Evolutionary conservation across 2,113 vertebrate species (phyloP).

Genomic region (Odocoileus hemionus): DNA sequence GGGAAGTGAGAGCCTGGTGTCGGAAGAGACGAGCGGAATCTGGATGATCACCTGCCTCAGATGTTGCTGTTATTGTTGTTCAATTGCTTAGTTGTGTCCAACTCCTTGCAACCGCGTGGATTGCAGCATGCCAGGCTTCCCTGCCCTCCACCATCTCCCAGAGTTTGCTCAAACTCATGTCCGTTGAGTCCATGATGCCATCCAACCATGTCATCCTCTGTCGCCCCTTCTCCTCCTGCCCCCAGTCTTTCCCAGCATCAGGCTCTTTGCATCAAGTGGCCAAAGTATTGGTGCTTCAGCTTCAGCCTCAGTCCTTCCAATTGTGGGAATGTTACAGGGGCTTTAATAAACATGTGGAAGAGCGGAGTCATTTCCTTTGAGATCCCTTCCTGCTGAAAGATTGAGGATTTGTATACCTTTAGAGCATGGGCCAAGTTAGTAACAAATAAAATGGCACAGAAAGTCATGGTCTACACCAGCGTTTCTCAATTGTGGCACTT

Average conservation of each 20-base stretch:
- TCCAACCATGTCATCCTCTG: not conserved
- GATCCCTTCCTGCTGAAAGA: not conserved
- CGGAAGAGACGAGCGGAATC: not conserved
- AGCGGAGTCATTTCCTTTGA: not conserved
- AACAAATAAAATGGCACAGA: not conserved
- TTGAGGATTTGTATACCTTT: not conserved
- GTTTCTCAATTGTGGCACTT: not conserved
- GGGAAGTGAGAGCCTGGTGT: not conserved
- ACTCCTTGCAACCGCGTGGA: not conserved
- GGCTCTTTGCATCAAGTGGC: not conserved
- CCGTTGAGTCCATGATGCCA: not conserved
- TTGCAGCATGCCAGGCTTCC: not conserved
- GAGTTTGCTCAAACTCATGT: not conserved
- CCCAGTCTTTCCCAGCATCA: not conserved
- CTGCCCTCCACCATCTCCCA: not conserved
- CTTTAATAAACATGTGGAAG: not conserved
- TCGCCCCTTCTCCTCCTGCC: not conserved
- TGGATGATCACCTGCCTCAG: not conserved
- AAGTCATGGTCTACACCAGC: not conserved
- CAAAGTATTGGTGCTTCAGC: not conserved
- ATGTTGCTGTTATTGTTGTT: not conserved
- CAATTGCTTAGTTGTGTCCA: fast-evolving
- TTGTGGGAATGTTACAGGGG: not conserved
- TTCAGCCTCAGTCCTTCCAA: not conserved
- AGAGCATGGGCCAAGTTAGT: not conserved